Evolutionary conservation across 1,140 invertebrate species (phyloP).

Genomic region (Harpegnathos saltator): DNA sequence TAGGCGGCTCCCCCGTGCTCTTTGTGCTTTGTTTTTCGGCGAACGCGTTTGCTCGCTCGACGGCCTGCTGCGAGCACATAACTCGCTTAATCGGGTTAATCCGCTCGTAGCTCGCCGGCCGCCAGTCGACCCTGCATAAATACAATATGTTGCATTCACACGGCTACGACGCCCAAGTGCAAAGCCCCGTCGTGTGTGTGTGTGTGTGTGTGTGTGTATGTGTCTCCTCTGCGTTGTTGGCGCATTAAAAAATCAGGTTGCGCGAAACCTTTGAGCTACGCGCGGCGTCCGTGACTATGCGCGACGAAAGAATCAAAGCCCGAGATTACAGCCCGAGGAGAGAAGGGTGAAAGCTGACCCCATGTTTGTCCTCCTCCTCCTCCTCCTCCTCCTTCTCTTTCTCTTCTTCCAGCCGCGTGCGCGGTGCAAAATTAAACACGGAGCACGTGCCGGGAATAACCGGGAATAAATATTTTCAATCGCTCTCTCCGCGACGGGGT

Average conservation of each 20-base stretch:
- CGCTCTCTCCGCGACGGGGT: no score
- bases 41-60: not conserved
- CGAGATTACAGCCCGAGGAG: not conserved
- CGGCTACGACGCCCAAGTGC: not conserved
- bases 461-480: no score
- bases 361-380: not conserved
- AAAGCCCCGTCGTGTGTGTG: not conserved
- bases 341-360: not conserved
- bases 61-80: not conserved
- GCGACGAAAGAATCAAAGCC: not conserved
- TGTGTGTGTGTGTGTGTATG: no score
- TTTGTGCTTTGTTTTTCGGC: slow-evolving; percentile 21
- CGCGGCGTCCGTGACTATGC: not conserved
- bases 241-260: not conserved
- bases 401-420: not conserved
- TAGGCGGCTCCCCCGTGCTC: slow-evolving; percentile 10
- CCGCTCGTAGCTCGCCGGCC: not conserved
- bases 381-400: no score
- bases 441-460: not conserved
- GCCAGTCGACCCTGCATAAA: not conserved
- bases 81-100: slow-evolving; percentile 33
- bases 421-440: not conserved
- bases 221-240: no score
- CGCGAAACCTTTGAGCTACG: not conserved
- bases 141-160: not conserved